Conservation (phyloP, 2,888 invertebrate genomes). For the Falcaria lacertinaria region DNA sequence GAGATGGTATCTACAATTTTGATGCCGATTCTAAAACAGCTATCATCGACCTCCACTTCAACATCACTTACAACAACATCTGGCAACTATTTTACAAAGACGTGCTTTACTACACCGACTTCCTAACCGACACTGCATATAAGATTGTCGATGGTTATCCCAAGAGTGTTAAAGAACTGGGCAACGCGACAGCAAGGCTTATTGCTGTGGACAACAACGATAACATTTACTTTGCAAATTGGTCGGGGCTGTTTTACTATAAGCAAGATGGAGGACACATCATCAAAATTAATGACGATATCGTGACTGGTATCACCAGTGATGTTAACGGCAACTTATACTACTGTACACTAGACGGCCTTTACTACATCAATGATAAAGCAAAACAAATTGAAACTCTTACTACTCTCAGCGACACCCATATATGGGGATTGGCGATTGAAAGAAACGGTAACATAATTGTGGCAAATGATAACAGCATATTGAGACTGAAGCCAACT, state of each 20-base stretch:
- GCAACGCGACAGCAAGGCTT: constrained; percentile 22
- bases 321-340: constrained; percentile 32
- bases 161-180: constrained; percentile 22
- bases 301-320: constrained; percentile 26
- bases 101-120: constrained; percentile 51
- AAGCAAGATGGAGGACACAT: constrained; percentile 12
- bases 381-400: background rate
- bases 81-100: constrained; percentile 62
- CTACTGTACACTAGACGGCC: constrained; percentile 23
- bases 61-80: constrained; percentile 34
- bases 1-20: constrained; percentile 47
- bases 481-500: background rate
- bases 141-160: constrained; percentile 22
- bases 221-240: constrained; percentile 32
- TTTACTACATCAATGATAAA: background rate
- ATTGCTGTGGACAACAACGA: constrained; percentile 30
- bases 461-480: background rate
- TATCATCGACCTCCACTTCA: constrained; percentile 22
- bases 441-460: background rate
- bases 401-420: background rate
- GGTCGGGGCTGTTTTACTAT: constrained; percentile 33
- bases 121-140: constrained; percentile 34
- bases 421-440: background rate
- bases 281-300: constrained; percentile 14
- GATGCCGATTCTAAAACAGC: constrained; percentile 38